A percentile compares a stretch with the other conserved stretches of the same genome.
Evolutionary conservation across 2,888 invertebrate species (phyloP).

Genomic region (Brachyptera putata): DNA sequence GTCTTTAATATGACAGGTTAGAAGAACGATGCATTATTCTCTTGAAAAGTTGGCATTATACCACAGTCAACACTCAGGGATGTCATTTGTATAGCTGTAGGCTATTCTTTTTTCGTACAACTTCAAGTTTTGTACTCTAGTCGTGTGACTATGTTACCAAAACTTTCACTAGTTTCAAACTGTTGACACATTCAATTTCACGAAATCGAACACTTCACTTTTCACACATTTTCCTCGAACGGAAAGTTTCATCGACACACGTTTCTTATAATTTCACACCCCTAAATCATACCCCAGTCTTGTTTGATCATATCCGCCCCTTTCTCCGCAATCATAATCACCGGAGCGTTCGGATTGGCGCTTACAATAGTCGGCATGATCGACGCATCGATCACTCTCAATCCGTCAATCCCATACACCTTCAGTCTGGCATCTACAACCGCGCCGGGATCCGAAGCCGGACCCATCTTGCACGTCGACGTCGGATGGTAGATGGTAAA

Average conservation of each 20-base stretch:
- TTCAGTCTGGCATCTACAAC: constrained; percentile 74
- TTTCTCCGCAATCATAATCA: constrained; percentile 88
- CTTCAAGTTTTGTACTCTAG: no score
- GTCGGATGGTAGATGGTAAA: constrained; percentile 79
- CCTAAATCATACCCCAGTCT: constrained; percentile 63
- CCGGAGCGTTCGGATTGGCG: constrained; percentile 86
- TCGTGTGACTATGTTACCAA: no score
- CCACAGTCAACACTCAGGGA: no score
- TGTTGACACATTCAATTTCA: no score
- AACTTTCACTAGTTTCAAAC: no score
- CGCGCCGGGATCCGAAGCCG: constrained; percentile 65
- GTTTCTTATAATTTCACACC: no score
- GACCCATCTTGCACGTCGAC: constrained; percentile 85
- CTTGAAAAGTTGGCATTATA: no score
- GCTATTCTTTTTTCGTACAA: no score
- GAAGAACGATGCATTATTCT: no score
- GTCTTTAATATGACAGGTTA: no score
- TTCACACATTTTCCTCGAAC: not conserved
- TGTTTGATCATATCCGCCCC: constrained; percentile 85
- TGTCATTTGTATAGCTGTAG: no score
- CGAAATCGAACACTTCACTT: not conserved
- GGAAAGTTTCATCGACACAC: no score
- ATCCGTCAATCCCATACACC: constrained; percentile 71
- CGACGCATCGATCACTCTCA: constrained; percentile 79
- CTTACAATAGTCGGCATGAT: constrained; percentile 87